Conservation (phyloP, 2,888 invertebrate genomes). For the Octodonta nipae region DNA sequence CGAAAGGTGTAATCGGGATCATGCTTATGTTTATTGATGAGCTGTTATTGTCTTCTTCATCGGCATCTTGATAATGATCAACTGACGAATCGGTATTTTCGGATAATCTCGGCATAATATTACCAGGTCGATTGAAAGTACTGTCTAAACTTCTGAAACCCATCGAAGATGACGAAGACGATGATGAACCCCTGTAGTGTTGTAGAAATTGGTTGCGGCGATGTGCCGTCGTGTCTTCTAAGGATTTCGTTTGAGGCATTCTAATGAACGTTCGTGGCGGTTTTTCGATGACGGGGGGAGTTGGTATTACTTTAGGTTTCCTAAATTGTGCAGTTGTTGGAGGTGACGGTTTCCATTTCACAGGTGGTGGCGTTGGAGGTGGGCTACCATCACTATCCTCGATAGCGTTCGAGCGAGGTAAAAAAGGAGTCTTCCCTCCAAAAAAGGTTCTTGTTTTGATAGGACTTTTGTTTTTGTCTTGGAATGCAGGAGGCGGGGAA, state of each 20-base stretch:
- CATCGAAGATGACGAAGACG: constrained; percentile 44
- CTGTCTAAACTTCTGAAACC: constrained; percentile 53
- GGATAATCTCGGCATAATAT: constrained; percentile 35
- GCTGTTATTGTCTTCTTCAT: constrained; percentile 40
- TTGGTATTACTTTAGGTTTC: constrained; percentile 12
- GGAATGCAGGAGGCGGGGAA: constrained; percentile 57
- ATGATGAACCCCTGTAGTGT: constrained; percentile 34
- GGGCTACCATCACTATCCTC: constrained; percentile 42
- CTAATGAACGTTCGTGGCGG: constrained; percentile 19
- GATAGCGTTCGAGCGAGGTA: constrained; percentile 42
- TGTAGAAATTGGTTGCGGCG: constrained; percentile 21
- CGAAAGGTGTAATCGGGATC: constrained; percentile 18
- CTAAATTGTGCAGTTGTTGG: too few relatives aligned
- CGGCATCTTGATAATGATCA: constrained; percentile 37
- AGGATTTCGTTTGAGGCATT: constrained; percentile 41
- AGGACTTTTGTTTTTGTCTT: constrained; percentile 33
- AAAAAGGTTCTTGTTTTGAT: constrained; percentile 30
- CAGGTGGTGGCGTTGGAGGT: constrained; percentile 38
- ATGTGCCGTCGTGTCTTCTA: constrained; percentile 41
- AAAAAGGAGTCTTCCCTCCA: constrained; percentile 38
- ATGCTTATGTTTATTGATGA: constrained; percentile 37
- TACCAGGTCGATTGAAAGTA: constrained; percentile 31
- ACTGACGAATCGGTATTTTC: constrained; percentile 37
- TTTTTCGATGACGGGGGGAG: constrained; percentile 14
- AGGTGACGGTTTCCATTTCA: too few relatives aligned